Base-by-base conservation (phyloP, 2,888 invertebrate genomes). In the Clusia tigrina region DNA sequence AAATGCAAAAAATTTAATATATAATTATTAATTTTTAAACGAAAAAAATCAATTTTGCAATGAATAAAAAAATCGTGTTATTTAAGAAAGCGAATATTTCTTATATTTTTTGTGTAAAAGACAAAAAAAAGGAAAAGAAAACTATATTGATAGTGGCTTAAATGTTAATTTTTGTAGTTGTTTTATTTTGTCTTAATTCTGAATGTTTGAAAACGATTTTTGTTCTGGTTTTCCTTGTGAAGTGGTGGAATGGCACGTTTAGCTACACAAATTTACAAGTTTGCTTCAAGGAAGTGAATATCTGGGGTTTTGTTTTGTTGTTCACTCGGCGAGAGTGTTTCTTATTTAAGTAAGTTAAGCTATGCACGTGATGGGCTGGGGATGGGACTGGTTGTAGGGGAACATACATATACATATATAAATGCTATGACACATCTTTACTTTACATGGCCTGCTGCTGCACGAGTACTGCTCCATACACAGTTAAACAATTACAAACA, bases 341-440 rank as follows among this genome's bases (percentile, higher is more conserved):
- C 24, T 52, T n/a, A 17, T 48, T 18, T 51, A 20, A 12, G 26
- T 37, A 25, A 66, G 60, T 69, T 71, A 74, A 73, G 71, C 71
- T 75, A 76, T 67, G n/a, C n/a, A n/a, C n/a, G n/a, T 64, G 70
- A 69, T 72, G 72, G 76, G 76, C 74, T 75, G n/a, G n/a, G n/a
- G n/a, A n/a, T n/a, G n/a, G n/a, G n/a, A n/a, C n/a, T n/a, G n/a
- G n/a, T n/a, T n/a, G n/a, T n/a, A n/a, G 74, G 74, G 76, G 76
- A 76, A 72, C 71, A 68, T 76, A 53, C 60, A 64, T 67, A 65
- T 64, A 51, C 68, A 67, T 71, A 63, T 23, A 64, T 75, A 75
- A 78, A 76, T 77, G 74, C 74, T 78, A 79, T 79, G 79, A 79
- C 79, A 79, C 81, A 77, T 71, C 71, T 76, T 78, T 78, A 72